Evolutionary conservation across 2,797 vertebrate species (phyloP).

Genomic region (Crax fasciolata): DNA sequence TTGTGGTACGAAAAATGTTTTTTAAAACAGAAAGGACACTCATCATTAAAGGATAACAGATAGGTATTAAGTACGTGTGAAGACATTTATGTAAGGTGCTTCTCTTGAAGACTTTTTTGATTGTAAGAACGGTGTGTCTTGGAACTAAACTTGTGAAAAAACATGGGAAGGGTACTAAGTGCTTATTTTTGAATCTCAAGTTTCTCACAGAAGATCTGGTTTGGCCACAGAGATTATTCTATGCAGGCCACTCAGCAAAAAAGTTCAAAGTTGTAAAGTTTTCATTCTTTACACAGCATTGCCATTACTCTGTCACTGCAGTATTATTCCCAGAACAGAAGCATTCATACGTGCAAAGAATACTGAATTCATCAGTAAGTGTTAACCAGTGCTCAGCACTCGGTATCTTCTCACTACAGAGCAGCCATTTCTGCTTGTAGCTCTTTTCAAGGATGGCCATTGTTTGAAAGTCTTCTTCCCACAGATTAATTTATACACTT

Average conservation of each 20-base stretch:
- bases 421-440: background rate
- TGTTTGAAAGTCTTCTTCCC: background rate
- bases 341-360: background rate
- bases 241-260: background rate
- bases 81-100: background rate
- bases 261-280: background rate
- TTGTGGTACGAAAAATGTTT: background rate
- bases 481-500: background rate
- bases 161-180: too few relatives aligned
- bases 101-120: background rate
- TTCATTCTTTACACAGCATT: background rate
- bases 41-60: background rate
- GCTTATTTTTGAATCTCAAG: background rate
- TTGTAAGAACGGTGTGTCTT: background rate
- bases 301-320: background rate
- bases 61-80: background rate
- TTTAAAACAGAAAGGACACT: background rate
- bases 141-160: background rate
- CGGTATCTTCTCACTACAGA: accelerated
- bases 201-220: background rate
- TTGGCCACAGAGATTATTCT: background rate
- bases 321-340: background rate
- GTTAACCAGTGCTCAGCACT: background rate
- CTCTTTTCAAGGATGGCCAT: background rate
- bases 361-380: background rate